A percentile compares a stretch with the other conserved stretches of the same genome.
Evolutionary conservation across 2,113 vertebrate genomes (phyloP).

Genomic region (Lichenostomus cassidix): DNA sequence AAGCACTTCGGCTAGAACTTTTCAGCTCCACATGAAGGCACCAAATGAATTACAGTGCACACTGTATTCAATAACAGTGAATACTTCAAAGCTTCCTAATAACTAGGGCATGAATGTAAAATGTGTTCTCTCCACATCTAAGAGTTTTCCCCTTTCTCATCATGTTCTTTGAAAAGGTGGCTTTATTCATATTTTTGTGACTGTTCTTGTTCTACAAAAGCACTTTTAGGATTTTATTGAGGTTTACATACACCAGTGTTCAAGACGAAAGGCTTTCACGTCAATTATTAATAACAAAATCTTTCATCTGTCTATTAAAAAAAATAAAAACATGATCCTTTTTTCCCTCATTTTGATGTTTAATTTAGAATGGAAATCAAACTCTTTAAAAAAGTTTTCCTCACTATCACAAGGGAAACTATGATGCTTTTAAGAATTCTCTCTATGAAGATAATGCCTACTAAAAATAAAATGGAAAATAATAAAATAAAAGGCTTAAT

Average conservation of each 20-base stretch:
- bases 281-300: slow-evolving; percentile 73
- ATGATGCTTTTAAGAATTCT: slow-evolving; percentile 56
- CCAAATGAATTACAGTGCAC: slow-evolving; percentile 54
- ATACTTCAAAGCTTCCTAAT: slow-evolving; percentile 66
- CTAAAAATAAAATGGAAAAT: slow-evolving; percentile 59
- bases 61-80: slow-evolving; percentile 56
- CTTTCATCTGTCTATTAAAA: slow-evolving; percentile 69
- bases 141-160: slow-evolving; percentile 63
- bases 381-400: slow-evolving; percentile 58
- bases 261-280: slow-evolving; percentile 68
- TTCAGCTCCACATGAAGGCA: slow-evolving; percentile 48
- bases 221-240: slow-evolving; percentile 70
- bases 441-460: slow-evolving; percentile 58
- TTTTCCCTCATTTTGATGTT: slow-evolving; percentile 61
- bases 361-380: slow-evolving; percentile 73
- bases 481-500: slow-evolving; percentile 39
- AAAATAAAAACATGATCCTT: slow-evolving; percentile 69
- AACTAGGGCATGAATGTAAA: slow-evolving; percentile 69
- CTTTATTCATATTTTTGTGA: slow-evolving; percentile 69
- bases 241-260: slow-evolving; percentile 68
- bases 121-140: slow-evolving; percentile 68
- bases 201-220: slow-evolving; percentile 72
- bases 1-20: slow-evolving; percentile 32
- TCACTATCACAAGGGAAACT: slow-evolving; percentile 61
- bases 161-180: slow-evolving; percentile 68